Evolutionary conservation across 2,113 vertebrate species (phyloP).

Genomic region (Tupaia chinensis): DNA sequence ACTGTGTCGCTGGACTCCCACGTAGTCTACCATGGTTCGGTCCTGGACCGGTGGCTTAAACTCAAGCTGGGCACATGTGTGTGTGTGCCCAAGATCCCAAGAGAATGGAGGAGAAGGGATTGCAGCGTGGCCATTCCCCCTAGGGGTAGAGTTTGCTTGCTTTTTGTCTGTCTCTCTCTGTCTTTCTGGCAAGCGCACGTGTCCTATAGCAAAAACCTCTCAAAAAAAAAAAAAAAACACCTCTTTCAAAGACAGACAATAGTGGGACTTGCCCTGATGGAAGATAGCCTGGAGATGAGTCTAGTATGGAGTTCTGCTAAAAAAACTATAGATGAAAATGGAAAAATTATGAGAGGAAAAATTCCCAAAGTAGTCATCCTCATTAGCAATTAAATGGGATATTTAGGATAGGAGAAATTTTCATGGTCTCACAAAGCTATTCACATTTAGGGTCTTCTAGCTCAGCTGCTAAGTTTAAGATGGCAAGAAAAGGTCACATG

Average conservation of each 20-base stretch:
- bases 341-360: background rate
- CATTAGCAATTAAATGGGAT: background rate
- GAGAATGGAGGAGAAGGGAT: too few relatives aligned
- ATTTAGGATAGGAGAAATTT: background rate
- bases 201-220: too few relatives aligned
- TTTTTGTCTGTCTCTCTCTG: too few relatives aligned
- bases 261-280: background rate
- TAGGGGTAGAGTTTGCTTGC: too few relatives aligned
- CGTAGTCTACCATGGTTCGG: too few relatives aligned
- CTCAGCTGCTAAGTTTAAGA: background rate
- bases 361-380: background rate
- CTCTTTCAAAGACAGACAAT: background rate
- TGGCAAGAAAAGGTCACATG: background rate
- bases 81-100: too few relatives aligned
- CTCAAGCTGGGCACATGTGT: too few relatives aligned
- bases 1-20: too few relatives aligned
- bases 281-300: background rate
- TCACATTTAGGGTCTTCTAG: background rate
- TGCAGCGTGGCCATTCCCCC: too few relatives aligned
- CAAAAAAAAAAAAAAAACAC: background rate
- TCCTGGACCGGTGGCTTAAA: too few relatives aligned
- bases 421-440: background rate
- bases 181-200: too few relatives aligned
- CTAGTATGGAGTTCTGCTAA: background rate
- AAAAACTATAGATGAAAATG: background rate